A percentile compares a stretch with the other conserved stretches of the same genome.
Evolutionary conservation across 2,797 vertebrate species (phyloP).

Genomic region (Mus caroli): DNA sequence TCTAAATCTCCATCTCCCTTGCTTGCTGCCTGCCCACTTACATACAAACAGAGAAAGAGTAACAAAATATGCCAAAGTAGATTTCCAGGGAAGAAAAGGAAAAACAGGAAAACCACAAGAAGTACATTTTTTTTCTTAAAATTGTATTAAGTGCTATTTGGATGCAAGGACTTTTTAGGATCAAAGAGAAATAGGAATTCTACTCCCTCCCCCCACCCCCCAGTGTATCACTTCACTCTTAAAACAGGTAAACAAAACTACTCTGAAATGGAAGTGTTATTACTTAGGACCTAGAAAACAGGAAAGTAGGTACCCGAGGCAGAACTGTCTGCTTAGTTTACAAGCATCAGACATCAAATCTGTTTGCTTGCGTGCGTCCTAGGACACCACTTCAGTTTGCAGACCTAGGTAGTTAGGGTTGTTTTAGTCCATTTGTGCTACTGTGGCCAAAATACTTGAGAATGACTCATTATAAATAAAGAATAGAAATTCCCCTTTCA

Average conservation of each 20-base stretch:
- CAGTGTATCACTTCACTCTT: constrained; percentile 15
- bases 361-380: background rate
- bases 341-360: background rate
- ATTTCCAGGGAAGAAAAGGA: background rate
- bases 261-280: constrained; percentile 30
- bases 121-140: background rate
- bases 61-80: constrained; percentile 49
- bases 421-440: background rate
- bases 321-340: background rate
- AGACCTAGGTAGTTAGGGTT: background rate
- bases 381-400: constrained; percentile 31
- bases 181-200: background rate
- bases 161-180: constrained; percentile 63
- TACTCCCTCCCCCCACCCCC: background rate
- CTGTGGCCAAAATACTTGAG: background rate
- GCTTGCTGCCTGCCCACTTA: constrained; percentile 48
- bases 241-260: constrained; percentile 57
- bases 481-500: background rate
- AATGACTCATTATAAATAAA: background rate
- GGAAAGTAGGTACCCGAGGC: background rate
- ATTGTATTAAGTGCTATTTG: constrained; percentile 7
- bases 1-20: background rate
- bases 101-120: background rate
- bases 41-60: background rate
- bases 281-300: constrained; percentile 51